Evolutionary conservation across 1,140 invertebrate genomes (phyloP).

Genomic region (Arctopsyche grandis): DNA sequence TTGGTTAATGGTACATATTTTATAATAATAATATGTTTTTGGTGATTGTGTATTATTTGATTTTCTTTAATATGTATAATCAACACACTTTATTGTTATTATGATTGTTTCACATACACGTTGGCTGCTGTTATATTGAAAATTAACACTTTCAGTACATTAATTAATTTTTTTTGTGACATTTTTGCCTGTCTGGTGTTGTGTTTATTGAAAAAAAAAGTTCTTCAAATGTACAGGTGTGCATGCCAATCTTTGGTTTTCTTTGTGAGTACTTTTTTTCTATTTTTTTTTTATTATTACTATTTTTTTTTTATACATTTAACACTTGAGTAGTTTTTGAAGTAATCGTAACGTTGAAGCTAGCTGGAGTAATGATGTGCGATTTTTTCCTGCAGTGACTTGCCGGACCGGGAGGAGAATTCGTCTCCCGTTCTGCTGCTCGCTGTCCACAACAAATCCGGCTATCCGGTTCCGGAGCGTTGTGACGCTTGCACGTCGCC

Average conservation of each 20-base stretch:
- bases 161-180: neutral
- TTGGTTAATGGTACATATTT: neutral
- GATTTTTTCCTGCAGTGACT: constrained; percentile 49
- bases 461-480: neutral
- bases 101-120: no score
- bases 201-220: constrained; percentile 17
- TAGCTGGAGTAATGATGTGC: neutral
- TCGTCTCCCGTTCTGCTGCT: constrained; percentile 47
- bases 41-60: neutral
- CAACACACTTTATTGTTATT: no score
- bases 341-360: neutral
- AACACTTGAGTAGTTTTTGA: neutral
- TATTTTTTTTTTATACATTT: neutral
- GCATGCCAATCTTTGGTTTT: constrained; percentile 18
- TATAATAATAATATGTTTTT: neutral
- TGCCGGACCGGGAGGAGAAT: constrained; percentile 49
- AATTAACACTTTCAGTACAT: no score
- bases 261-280: constrained; percentile 13
- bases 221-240: constrained; percentile 21
- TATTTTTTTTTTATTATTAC: neutral
- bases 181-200: constrained; percentile 20
- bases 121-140: no score
- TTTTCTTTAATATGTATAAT: no score
- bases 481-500: constrained; percentile 52
- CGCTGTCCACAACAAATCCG: constrained; percentile 40